Evolutionary conservation across 2,888 invertebrate genomes (phyloP), one percentile per base, ranked within the genome.

Genomic region (Cerceris rybyensis): DNA sequence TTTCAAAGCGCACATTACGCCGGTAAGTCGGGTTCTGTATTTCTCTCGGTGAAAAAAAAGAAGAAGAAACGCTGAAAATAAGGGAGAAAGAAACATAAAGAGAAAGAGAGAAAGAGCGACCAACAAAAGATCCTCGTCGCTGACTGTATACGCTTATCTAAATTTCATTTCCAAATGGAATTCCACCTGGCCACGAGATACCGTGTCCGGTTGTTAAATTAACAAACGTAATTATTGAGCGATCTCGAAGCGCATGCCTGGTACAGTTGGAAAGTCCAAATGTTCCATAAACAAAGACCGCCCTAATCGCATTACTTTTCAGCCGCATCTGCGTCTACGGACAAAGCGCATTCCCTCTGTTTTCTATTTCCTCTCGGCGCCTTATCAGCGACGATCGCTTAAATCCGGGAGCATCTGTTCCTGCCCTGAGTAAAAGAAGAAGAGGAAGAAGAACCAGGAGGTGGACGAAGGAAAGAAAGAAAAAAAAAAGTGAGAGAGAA

Each of bases 361-460:
- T 83, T 78, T 80, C 76, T 75, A 78, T 78, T 84, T 81, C 75
- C 71, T 67, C 63, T 57, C 60, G 17, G 64, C 67, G 74, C 59
- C 16, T 84, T 84, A 84, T 84, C 84, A 70, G 72, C 64, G 57
- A 69, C 66, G 64, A 83, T 83, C 85, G 71, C 75, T 59, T 74
- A 86, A 80, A 86, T 82, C 76, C 82, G 46, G 75, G 69, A 78
- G 86, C 85, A 85, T 86, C 86, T 86, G 85, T 73, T 75, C 52
- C 28, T 28, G 28, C 28, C 28, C 28, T n/a, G 28, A 28, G 28
- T 28, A 28, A 28, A 28, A 28, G 28, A 28, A 28, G 28, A 28
- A 28, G 28, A 28, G 28, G 28, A 28, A 28, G 28, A 28, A 28
- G 28, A 28, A 28, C 28, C 28, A 28, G 28, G 28, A 28, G 28